A percentile compares a stretch with the other conserved stretches of the same genome.
phyloP scores from a whole-genome alignment of 2,888 invertebrate genomes.

The Odontocerum albicorne region DNA sequence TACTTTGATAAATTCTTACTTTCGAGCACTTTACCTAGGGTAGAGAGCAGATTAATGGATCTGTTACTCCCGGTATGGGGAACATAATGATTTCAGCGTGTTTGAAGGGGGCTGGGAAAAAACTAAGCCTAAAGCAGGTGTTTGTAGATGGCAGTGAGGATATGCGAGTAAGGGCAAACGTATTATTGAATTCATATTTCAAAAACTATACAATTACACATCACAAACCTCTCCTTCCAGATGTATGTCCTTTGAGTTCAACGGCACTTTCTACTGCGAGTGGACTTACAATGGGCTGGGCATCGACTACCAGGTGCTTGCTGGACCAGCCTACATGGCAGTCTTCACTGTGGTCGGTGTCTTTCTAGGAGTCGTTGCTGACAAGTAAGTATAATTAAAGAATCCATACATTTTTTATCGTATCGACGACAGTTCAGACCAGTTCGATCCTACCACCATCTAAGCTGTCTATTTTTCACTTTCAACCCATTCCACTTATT shows the following conservation, averaged over 20 bases:
- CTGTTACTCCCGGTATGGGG: too few relatives aligned
- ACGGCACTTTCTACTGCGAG: conserved; percentile 79
- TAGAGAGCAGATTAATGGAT: too few relatives aligned
- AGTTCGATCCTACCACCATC: neutral
- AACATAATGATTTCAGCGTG: too few relatives aligned
- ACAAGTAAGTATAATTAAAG: conserved; percentile 54
- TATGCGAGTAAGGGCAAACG: too few relatives aligned
- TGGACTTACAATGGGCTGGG: conserved; percentile 94
- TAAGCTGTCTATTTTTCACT: neutral
- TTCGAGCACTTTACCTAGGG: too few relatives aligned
- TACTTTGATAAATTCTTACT: too few relatives aligned
- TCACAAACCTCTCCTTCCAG: too few relatives aligned
- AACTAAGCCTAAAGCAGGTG: too few relatives aligned
- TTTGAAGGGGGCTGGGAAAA: too few relatives aligned
- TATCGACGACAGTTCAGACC: neutral
- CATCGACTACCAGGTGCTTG: conserved; percentile 87
- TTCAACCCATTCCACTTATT: neutral
- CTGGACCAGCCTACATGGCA: conserved; percentile 91
- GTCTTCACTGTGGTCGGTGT: conserved; percentile 89
- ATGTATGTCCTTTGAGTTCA: conserved; percentile 64
- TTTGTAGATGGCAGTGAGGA: too few relatives aligned
- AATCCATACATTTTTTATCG: neutral
- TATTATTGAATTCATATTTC: too few relatives aligned
- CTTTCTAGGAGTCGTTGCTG: conserved; percentile 79
- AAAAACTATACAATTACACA: too few relatives aligned